Base-by-base conservation (phyloP, 1,140 invertebrate genomes). In the Muscidifurax raptorellus region DNA sequence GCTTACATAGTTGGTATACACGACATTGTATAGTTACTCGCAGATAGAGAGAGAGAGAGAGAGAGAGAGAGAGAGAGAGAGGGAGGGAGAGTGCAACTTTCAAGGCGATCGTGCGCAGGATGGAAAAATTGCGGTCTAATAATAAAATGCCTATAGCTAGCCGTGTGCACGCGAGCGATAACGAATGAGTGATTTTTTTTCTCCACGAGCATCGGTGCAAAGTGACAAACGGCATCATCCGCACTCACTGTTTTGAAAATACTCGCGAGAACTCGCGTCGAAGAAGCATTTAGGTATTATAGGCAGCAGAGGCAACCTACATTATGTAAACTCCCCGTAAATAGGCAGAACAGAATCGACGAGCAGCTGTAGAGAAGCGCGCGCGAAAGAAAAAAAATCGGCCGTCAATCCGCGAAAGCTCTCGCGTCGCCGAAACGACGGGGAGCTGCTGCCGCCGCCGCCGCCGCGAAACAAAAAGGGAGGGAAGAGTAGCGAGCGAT, bases 401-500 rank as follows among this genome's bases (percentile, higher is more conserved):
- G 22, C 52, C 52, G 52, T 59, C 52, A 59, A 59, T 59, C 52
- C 52, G 52, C 18, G 52, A 59, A 59, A 59, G 52, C 52, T 59
- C 44, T 15, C 44, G 12, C 52, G 47, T 12, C 47, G 47, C 13
- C 47, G 47, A 1, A 15, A n/a, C n/a, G n/a, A n/a, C n/a, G n/a
- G n/a, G n/a, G n/a, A n/a, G n/a, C n/a, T n/a, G n/a, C 2, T 15
- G 47, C 47, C 32, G 32, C 32, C 32, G 32, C 3, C 52, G 52
- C 52, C 52, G n/a, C 72, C 30, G 86, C 78, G 40, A 30, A 36
- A 66, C 66, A 36, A 71, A 78, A 59, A 77, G 67, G 28, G 59
- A 18, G 80, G 44, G 13, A 71, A 74, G 78, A 59, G 84, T 67
- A 67, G 82, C 36, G 67, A 75, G 66, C 81, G 76, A 87, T 86